Base-by-base conservation (phyloP, 2,797 vertebrate species). In the Hydrolagus colliei region DNA sequence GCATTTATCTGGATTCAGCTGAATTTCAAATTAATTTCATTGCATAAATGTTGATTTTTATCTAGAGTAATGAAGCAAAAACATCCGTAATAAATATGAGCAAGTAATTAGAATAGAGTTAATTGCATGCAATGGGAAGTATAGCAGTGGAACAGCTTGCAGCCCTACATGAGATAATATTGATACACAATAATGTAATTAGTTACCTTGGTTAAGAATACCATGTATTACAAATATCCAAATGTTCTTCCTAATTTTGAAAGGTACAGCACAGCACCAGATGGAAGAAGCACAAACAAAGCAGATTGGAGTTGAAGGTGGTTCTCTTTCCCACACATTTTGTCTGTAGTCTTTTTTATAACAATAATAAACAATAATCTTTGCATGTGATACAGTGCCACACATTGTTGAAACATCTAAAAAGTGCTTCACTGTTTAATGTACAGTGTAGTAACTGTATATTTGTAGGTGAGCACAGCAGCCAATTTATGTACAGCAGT, bases 91-190 rank as follows among this genome's bases (percentile, higher is more conserved):
- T 84, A 84, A 84, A 84, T 84, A 84, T 20, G 79, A 52, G 52
- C 20, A 59, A 77, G 79, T 84, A 41, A 84, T 84, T 84, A 84
- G 71, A 84, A 84, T 71, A 35, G 41, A 71, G 18, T 67, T 84
- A 71, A 84, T 84, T 84, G 79, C 32, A 84, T 84, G 79, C 71
- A 52, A 35, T 84, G 79, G 20, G 79, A 84, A 71, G 79, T 84
- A 84, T 84, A 35, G 65, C 41, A 71, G 41, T 18, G 32, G 32
- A 84, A 84, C 79, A 84, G 79, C 79, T 84, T 84, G 79, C 65
- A 52, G 79, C 71, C 27, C 18, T 84, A 32, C 79, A 84, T 68
- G 79, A 84, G 79, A 67, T 84, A 71, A 84, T 84, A 18, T 84
- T 84, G 65, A 84, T 84, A 41, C 52, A 84, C 67, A 84, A 67